Evolutionary conservation across 1,140 invertebrate species (phyloP), one percentile per base, ranked within the genome.

Genomic region (Dinothrombium tinctorium): DNA sequence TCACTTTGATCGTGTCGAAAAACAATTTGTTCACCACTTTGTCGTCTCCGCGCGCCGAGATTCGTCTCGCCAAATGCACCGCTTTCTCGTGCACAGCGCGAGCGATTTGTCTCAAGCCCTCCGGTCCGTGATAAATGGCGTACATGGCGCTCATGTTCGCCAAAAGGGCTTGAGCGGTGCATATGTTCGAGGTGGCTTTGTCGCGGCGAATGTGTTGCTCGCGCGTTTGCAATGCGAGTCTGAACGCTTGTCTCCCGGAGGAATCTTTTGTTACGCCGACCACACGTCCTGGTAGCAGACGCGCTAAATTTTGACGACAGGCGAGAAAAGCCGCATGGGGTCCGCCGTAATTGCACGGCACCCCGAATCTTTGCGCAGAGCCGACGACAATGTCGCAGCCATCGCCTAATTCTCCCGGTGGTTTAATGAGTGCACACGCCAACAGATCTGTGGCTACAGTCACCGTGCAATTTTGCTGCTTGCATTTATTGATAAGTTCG

Each of bases 121-220:
- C 48, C 0, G 89, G 83, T 1, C 92, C 92, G 55, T 99, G 92
- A 55, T 98, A 99, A 2, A 98, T 76, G 4, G 82, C 89, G 59
- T 79, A 98, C 87, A 99, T 95, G 0, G 90, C 87, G 7, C 87
- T 77, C 59, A 71, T 71, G 51, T 96, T 98, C 0, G 92, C 92
- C 20, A 96, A 60, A 5, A 99, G 61, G 0, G 92, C 94, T 64
- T 96, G 92, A 1, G 92, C 90, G 1, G 94, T 99, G 57, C 94
- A 99, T 49, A 99, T 98, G 56, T 99, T 99, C 48, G 84, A 92
- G 0, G 92, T 99, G 0, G 94, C 94, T 61, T 92, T 96, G 55
- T 99, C 92, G 44, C 92, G 63, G 6, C 90, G 68, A 47, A 99
- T 99, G 54, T 99, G 94, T 52, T 99, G 94, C 57, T 99, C 94